Percentiles rank a stretch among this genome's conserved stretches.
These are phyloP conservation scores for Sus cebifrons DNA, from an alignment of 2,797 vertebrate species.

Conservation along the genomic window DNA sequence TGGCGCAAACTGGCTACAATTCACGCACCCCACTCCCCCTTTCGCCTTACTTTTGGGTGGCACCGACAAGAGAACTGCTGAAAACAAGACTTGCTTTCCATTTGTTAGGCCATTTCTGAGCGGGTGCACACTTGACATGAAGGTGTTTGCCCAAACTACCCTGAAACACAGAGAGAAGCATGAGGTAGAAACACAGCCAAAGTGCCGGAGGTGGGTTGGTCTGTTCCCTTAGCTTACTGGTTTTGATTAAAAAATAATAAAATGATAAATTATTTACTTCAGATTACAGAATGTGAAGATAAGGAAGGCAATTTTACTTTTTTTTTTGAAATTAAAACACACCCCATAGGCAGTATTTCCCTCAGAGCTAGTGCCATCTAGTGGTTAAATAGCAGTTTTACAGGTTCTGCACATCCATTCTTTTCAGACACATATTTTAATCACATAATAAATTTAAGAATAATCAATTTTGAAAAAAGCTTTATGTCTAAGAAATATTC, in stretches of 20 bases:
- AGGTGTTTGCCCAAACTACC: neutral
- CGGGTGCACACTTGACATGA: too few species aligned
- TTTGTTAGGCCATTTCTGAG: neutral
- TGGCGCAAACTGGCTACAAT: neutral
- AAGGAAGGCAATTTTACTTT: neutral
- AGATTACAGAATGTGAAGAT: neutral
- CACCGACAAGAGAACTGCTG: neutral
- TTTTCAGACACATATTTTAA: neutral
- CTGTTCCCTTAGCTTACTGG: neutral
- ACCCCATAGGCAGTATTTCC: neutral
- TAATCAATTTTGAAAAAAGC: neutral
- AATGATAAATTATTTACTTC: neutral
- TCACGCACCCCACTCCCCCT: neutral
- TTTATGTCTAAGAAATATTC: neutral
- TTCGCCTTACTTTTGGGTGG: conserved; percentile 16
- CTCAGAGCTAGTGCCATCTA: neutral
- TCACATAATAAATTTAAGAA: neutral
- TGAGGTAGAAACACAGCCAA: neutral
- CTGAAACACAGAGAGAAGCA: neutral
- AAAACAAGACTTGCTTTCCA: conserved; percentile 18
- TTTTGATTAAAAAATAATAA: neutral
- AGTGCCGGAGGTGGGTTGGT: neutral
- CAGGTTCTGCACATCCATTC: neutral
- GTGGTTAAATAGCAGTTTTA: neutral
- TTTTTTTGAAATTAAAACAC: neutral